Evolutionary conservation across 2,113 vertebrate genomes (phyloP), one percentile per base, ranked within the genome.

Genomic region (Xenopus laevis): DNA sequence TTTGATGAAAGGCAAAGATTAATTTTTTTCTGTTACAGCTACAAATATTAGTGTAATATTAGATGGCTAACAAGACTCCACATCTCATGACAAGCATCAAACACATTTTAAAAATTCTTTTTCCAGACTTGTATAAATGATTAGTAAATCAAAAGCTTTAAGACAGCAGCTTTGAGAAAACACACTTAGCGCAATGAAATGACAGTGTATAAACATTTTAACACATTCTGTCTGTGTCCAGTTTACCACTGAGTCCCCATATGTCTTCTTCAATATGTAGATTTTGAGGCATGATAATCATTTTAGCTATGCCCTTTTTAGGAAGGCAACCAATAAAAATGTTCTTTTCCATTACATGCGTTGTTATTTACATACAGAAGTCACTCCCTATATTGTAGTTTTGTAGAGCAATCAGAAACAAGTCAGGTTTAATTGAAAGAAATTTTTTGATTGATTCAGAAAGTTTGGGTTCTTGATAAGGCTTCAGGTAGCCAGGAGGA

Each of bases 241-340:
- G n/a, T n/a, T n/a, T n/a, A n/a, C n/a, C n/a, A n/a, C n/a, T n/a
- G n/a, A n/a, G n/a, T n/a, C n/a, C n/a, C n/a, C n/a, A 27, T 27
- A 27, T 27, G 23, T 27, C 2, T 27, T 27, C 23, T 27, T 27
- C 23, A 27, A 27, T 27, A 27, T 27, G 23, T 27, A 27, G 23
- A 27, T 27, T 27, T 27, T 1, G 4, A 27, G 23, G 2, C 23
- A 27, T 27, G 23, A 27, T 27, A 27, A 27, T 27, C 23, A 27
- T 1, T 27, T 27, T 27, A 27, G 23, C 2, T 27, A 27, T 27
- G 23, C 23, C 23, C 23, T 93, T 92, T 94, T 89, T 87, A 89
- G 89, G 89, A 92, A 91, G 90, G 91, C 92, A 91, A 93, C 92
- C 91, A 90, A 93, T 92, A 92, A 93, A 92, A 90, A 85, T 84